phyloP scores from a whole-genome alignment of 1,140 invertebrate species.

The Episyrphus balteatus region DNA sequence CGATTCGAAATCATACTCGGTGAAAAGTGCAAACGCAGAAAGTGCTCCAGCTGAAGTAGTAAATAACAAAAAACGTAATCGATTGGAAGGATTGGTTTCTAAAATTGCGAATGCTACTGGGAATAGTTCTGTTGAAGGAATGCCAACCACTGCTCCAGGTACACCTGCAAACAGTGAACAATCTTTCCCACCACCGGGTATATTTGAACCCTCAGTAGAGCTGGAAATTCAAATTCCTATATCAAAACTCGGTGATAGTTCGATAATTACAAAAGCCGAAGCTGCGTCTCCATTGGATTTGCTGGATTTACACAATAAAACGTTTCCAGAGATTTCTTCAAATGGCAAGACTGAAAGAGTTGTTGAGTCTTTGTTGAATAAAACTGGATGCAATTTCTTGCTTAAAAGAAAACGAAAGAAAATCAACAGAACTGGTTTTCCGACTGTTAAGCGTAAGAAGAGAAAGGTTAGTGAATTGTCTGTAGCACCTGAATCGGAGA shows the following conservation, averaged over 20 bases:
- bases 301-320: slow-evolving; percentile 17
- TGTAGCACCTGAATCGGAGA: background rate
- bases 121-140: background rate
- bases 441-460: slow-evolving; percentile 73
- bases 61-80: slow-evolving; percentile 19
- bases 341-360: slow-evolving; percentile 20
- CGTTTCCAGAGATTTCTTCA: slow-evolving; percentile 13
- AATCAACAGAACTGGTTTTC: slow-evolving; percentile 78
- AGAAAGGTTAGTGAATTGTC: slow-evolving; percentile 43
- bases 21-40: slow-evolving; percentile 27
- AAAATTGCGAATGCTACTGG: slow-evolving; percentile 41
- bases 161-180: background rate
- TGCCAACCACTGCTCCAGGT: slow-evolving; percentile 34
- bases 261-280: slow-evolving; percentile 29
- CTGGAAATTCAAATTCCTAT: slow-evolving; percentile 50
- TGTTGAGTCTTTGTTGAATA: slow-evolving; percentile 28
- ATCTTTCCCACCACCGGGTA: slow-evolving; percentile 42
- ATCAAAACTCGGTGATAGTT: slow-evolving; percentile 37
- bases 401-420: slow-evolving; percentile 62
- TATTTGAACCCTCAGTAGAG: slow-evolving; percentile 51
- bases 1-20: slow-evolving; percentile 39
- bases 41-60: slow-evolving; percentile 14
- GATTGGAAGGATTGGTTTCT: slow-evolving; percentile 40
- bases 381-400: slow-evolving; percentile 38
- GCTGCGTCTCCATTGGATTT: slow-evolving; percentile 24